Evolutionary conservation across 2,797 vertebrate species (phyloP).

Genomic region (Intellagama lesueurii): DNA sequence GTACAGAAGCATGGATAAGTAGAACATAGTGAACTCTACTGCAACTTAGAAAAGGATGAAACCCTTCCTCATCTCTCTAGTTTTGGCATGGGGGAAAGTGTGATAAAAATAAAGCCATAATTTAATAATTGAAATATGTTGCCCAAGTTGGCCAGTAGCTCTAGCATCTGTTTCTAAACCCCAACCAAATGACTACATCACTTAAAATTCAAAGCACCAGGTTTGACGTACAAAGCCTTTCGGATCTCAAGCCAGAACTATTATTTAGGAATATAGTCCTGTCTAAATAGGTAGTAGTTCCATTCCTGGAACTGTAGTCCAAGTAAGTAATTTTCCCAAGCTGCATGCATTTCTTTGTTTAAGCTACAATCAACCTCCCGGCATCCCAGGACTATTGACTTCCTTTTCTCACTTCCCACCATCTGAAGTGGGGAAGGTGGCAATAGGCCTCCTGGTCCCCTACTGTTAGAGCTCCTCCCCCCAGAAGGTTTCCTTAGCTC

Average conservation of each 20-base stretch:
- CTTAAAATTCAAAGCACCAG: not conserved
- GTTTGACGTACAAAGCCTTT: not conserved
- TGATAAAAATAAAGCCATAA: not conserved
- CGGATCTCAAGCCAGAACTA: not conserved
- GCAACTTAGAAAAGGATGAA: not conserved
- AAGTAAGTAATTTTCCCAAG: not conserved
- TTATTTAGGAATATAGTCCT: not conserved
- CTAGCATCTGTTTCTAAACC: not conserved
- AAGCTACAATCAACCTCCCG: not conserved
- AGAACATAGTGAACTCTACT: not conserved
- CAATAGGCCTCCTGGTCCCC: not conserved
- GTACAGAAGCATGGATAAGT: not conserved
- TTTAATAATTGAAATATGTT: not conserved
- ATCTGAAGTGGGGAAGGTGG: not conserved
- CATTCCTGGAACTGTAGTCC: no score
- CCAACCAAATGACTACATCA: not conserved
- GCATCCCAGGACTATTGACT: not conserved
- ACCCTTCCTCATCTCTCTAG: not conserved
- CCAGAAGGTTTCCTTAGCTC: not conserved
- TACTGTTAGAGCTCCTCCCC: not conserved
- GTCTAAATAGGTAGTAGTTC: no score
- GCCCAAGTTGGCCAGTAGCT: not conserved
- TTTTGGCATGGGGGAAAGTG: not conserved
- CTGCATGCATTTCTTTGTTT: not conserved
- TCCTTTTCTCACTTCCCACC: not conserved